These are phyloP conservation scores for Littorina saxatilis DNA, from an alignment of 1,140 invertebrate genomes.

Conservation along the genomic window DNA sequence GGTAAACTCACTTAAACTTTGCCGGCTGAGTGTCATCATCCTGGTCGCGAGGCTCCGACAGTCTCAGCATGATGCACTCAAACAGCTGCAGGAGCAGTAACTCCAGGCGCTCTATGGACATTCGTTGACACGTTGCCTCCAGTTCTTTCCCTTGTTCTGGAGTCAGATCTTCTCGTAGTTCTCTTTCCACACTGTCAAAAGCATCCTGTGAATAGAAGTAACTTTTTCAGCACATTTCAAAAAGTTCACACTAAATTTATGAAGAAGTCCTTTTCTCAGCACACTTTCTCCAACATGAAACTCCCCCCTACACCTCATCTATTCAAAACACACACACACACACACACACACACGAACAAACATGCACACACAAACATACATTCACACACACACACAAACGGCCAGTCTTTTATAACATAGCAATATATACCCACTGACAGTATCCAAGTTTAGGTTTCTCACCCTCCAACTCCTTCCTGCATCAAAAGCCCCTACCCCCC, in stretches of 20 bases:
- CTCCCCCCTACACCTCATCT: background rate
- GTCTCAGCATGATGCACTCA: slow-evolving; percentile 57
- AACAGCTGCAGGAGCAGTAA: slow-evolving; percentile 49
- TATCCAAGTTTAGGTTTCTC: too few relatives aligned
- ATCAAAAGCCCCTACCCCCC: too few relatives aligned
- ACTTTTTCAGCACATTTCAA: slow-evolving; percentile 1
- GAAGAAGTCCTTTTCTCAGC: background rate
- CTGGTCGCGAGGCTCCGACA: slow-evolving; percentile 44
- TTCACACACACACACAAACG: too few relatives aligned
- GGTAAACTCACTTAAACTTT: slow-evolving; percentile 22
- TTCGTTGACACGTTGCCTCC: slow-evolving; percentile 25
- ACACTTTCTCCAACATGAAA: background rate
- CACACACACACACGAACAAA: too few relatives aligned
- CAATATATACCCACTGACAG: too few relatives aligned
- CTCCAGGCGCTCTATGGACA: slow-evolving; percentile 46
- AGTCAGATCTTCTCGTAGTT: slow-evolving; percentile 43
- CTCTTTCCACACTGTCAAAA: slow-evolving; percentile 50
- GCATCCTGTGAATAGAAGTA: slow-evolving; percentile 45
- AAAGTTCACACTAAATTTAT: background rate
- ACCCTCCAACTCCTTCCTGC: too few relatives aligned
- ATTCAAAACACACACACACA: too few relatives aligned
- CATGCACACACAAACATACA: too few relatives aligned
- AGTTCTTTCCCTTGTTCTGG: slow-evolving; percentile 36
- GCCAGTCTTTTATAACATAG: too few relatives aligned
- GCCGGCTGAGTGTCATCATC: slow-evolving; percentile 41